Base-by-base conservation (phyloP, 1,140 invertebrate species). In the Drosophila orosa region DNA sequence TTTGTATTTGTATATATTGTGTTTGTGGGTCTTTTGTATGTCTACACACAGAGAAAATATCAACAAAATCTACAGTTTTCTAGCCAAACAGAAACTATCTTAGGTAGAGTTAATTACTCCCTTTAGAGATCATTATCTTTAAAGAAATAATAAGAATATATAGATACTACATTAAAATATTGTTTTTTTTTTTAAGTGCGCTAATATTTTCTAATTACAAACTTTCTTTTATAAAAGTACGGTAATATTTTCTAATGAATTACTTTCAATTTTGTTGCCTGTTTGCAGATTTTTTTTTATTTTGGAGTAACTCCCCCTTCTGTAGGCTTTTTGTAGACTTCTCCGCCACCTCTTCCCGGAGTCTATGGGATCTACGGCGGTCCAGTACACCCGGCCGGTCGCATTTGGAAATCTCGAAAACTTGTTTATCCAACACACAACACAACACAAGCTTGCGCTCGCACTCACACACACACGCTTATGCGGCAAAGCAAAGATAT, bases 331-430 rank as follows among this genome's bases (percentile, higher is more conserved):
- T 44, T 25, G 31, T 19, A 44, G 9, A 13, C 31, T 55, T 37
- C 62, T 45, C 31, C 27, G 47, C 47, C 27, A 19, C 39, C 35
- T 39, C 33, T 31, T 71, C 58, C 39, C 62, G 55, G 27, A 39
- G 57, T 40, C 40, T 31, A 45, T 55, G 31, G 25, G 57, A 39
- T 59, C 48, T 50, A 72, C 68, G 58, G 48, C 57, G 33, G 54
- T 69, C 79, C 73, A 74, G 67, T 66, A 61, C 50, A 33, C 76
- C 71, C 65, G 76, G 84, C 74, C 68, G 75, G 83, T 71, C 84
- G 83, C 83, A 77, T 89, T 87, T 89, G 84, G 84, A 90, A 87
- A 87, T 87, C 76, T 87, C 65, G 37, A 89, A 86, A 87, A 87
- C 84, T 87, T 87, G 84, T 87, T 87, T 87, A 87, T 87, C 78